phyloP scores from a whole-genome alignment of 2,113 vertebrate species.

The Naja naja region DNA sequence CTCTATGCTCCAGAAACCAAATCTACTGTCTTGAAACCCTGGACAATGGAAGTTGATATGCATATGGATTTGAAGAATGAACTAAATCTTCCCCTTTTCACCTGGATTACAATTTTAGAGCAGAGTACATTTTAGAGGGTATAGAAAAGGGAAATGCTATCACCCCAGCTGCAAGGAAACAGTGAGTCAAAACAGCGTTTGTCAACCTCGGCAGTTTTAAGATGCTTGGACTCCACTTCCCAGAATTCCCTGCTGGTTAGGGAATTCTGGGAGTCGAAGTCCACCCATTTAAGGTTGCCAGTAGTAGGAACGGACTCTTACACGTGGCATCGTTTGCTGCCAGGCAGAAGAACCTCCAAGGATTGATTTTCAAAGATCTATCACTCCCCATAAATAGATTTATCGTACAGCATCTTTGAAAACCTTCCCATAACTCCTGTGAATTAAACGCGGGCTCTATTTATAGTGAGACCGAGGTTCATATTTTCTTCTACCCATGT shows the following conservation, averaged over 20 bases:
- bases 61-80: not conserved
- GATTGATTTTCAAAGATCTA: not conserved
- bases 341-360: not conserved
- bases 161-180: not conserved
- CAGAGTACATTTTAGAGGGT: not conserved
- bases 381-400: not conserved
- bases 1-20: not conserved
- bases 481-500: not conserved
- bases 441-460: not conserved
- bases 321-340: not conserved
- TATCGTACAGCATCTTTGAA: not conserved
- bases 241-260: not conserved
- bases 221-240: not conserved
- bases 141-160: not conserved
- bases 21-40: not conserved
- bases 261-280: not conserved
- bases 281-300: not conserved
- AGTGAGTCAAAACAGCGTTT: not conserved
- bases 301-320: not conserved
- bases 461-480: not conserved
- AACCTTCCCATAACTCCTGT: not conserved
- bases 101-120: not conserved
- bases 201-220: not conserved
- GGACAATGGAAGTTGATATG: not conserved
- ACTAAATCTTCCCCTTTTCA: not conserved